A percentile compares a stretch with the other conserved stretches of the same genome.
Evolutionary conservation across 1,140 invertebrate genomes (phyloP).

Genomic region (Diploscapter pachys): DNA sequence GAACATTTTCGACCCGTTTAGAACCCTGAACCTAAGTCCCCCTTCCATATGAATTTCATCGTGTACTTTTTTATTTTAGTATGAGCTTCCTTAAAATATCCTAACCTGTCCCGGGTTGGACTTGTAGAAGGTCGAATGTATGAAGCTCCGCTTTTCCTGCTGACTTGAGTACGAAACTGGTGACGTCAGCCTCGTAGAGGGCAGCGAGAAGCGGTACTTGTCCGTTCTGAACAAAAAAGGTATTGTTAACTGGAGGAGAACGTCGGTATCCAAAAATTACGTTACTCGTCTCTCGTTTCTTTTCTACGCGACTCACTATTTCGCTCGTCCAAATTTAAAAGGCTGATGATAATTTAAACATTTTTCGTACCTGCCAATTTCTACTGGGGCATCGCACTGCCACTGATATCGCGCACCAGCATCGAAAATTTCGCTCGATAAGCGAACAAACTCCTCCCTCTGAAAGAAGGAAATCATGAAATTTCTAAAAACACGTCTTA

Average conservation of each 20-base stretch:
- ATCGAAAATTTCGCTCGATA: slow-evolving; percentile 35
- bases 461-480: slow-evolving; percentile 9
- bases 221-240: slow-evolving; percentile 7
- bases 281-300: no score
- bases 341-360: no score
- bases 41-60: no score
- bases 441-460: slow-evolving; percentile 32
- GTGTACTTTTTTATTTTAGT: no score
- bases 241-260: no score
- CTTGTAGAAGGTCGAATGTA: slow-evolving; percentile 33
- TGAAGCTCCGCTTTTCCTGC: slow-evolving; percentile 25
- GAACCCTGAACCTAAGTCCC: no score
- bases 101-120: slow-evolving; percentile 28
- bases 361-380: slow-evolving; percentile 12
- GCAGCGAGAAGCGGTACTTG: slow-evolving; percentile 16
- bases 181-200: slow-evolving; percentile 3
- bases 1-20: no score
- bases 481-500: not conserved
- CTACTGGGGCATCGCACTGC: slow-evolving; percentile 26
- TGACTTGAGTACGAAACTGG: slow-evolving; percentile 28
- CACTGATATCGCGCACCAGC: slow-evolving; percentile 26
- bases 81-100: no score
- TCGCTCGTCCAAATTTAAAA: no score
- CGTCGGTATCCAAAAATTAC: no score
- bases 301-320: no score